Conservation (phyloP, 37 sponge, comb jelly and placozoan genomes). For the Aplysina aerophoba region DNA sequence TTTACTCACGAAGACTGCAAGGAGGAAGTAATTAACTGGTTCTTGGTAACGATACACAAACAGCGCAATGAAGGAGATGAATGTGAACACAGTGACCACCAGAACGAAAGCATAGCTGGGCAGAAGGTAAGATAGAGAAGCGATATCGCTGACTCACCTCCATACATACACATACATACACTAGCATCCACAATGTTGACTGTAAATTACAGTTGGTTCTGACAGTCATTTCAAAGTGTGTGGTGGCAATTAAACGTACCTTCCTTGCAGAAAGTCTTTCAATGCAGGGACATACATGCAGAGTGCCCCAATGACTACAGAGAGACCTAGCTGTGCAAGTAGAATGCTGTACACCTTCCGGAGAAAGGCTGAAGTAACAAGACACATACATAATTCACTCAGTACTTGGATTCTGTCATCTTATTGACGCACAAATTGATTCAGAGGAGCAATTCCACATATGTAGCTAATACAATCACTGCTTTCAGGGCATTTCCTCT, state of each 20-base stretch:
- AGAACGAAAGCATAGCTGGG: slow-evolving; percentile 53
- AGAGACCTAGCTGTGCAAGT: slow-evolving; percentile 73
- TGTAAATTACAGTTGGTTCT: background rate
- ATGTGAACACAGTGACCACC: slow-evolving; percentile 46
- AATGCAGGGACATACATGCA: slow-evolving; percentile 67
- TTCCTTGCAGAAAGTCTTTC: slow-evolving; percentile 66
- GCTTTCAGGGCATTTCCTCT: too few species aligned
- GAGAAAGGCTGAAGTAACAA: slow-evolving; percentile 83
- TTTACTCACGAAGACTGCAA: slow-evolving; percentile 76
- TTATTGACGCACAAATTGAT: background rate
- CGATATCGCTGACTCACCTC: background rate
- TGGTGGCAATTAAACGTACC: slow-evolving; percentile 36
- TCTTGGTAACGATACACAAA: slow-evolving; percentile 63
- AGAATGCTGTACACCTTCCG: slow-evolving; percentile 95
- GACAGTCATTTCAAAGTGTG: too few species aligned
- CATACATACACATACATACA: background rate
- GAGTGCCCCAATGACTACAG: slow-evolving; percentile 52
- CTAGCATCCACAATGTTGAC: background rate
- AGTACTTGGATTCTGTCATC: background rate
- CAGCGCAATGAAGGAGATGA: slow-evolving; percentile 69
- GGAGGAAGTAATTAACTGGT: slow-evolving; percentile 75
- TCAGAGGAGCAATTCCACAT: too few species aligned
- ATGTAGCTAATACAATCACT: too few species aligned
- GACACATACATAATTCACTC: too few species aligned
- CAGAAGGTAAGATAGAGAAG: background rate